These are phyloP conservation scores for Musca vetustissima DNA, from an alignment of 1,140 invertebrate genomes.

Conservation along the genomic window DNA sequence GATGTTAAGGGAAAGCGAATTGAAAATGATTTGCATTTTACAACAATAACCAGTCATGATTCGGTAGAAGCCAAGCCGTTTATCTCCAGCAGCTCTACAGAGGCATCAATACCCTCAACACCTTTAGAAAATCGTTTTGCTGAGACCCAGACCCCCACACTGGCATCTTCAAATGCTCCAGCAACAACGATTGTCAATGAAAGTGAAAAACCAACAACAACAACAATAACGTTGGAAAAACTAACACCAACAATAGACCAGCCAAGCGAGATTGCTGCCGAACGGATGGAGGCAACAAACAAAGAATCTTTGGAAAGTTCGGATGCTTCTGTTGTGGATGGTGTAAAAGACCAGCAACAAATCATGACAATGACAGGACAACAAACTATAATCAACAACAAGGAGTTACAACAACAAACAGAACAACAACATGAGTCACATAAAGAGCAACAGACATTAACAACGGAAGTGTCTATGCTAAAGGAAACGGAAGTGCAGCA, in stretches of 20 bases:
- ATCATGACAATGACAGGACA: neutral
- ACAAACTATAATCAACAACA: neutral
- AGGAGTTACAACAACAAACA: conserved; percentile 7
- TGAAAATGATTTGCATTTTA: neutral
- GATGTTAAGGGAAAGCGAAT: neutral
- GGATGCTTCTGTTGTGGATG: too few relatives aligned
- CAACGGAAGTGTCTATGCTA: conserved; percentile 10
- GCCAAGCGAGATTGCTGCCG: neutral
- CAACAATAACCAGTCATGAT: conserved; percentile 16
- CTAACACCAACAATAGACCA: neutral
- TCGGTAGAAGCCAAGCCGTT: too few relatives aligned
- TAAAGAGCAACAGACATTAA: conserved; percentile 1
- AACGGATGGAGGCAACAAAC: neutral
- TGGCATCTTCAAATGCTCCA: conserved; percentile 28
- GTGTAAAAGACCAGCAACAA: too few relatives aligned
- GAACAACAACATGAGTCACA: neutral
- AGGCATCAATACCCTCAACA: neutral
- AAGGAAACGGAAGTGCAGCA: conserved; percentile 2
- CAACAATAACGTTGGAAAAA: neutral
- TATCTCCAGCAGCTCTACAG: too few relatives aligned
- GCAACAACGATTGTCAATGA: conserved; percentile 19
- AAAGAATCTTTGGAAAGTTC: neutral
- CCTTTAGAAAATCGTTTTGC: too few relatives aligned
- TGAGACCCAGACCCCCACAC: conserved; percentile 13
- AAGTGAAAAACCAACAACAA: neutral